Evolutionary conservation across 2,797 vertebrate species (phyloP).

Genomic region (Aythya fuligula): DNA sequence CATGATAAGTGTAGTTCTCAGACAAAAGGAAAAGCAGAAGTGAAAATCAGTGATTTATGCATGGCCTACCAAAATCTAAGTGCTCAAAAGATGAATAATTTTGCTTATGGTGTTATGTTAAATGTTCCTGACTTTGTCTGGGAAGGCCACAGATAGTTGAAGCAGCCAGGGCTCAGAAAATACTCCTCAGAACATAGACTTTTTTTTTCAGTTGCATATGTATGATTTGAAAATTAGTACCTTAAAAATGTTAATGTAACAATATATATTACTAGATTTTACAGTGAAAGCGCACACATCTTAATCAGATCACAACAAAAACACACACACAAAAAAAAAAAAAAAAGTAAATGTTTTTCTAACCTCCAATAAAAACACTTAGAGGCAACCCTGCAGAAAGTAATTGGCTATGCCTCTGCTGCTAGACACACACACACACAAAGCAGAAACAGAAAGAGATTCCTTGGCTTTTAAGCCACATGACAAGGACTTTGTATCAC

Average conservation of each 20-base stretch:
- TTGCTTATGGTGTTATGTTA: neutral
- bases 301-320: neutral
- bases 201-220: neutral
- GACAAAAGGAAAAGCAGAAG: neutral
- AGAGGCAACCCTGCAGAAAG: neutral
- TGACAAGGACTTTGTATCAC: neutral
- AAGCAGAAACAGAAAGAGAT: neutral
- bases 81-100: neutral
- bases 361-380: neutral
- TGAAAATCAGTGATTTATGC: neutral
- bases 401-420: neutral
- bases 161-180: neutral
- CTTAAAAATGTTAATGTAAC: neutral
- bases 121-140: neutral
- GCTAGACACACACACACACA: neutral
- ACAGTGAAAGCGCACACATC: neutral
- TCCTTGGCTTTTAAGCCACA: neutral
- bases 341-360: neutral
- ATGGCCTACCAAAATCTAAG: neutral
- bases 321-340: neutral
- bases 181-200: neutral
- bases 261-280: neutral
- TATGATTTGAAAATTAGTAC: neutral
- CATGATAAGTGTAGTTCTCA: neutral
- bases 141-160: neutral